Base-by-base conservation (phyloP, 2,888 invertebrate species). In the Parnassius mnemosyne region DNA sequence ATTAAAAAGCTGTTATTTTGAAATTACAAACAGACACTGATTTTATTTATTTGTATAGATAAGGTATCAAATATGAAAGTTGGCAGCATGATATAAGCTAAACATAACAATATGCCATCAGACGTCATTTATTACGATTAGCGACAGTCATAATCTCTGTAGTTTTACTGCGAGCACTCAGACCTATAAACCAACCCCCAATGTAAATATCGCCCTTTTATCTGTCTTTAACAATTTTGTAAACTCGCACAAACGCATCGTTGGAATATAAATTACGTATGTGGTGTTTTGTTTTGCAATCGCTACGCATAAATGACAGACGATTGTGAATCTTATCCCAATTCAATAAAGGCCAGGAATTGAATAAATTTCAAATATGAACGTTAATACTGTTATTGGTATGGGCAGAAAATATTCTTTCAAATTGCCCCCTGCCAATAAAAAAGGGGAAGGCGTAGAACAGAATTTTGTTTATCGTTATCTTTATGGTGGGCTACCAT, bases 201-300 rank as follows among this genome's bases (percentile, higher is more conserved):
- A 83, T 85, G 85, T 87, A 88, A 89, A 89, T 87, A 89, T 85
- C 85, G 82, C 81, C 80, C 86, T 85, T 88, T 89, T 87, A 89
- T 89, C 89, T 88, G 84, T 89, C 89, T 87, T 89, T 88, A 89
- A 90, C 89, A 89, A 90, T 89, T 90, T 88, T 84, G 87, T 89
- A 87, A 88, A 87, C 86, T 87, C 88, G 80, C 83, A 87, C 85
- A 85, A 87, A 88, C 82, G 84, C 87, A 83, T 89, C 86, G 83
- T 81, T 81, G 82, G 87, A 83, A 88, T 87, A 90, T 89, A 89
- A 89, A 89, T 89, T 85, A 88, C 84, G 69, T 73, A 68, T 69
- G 77, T 84, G 71, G 82, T 66, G 46, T 70, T 70, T 60, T 52
- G 57, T 71, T 69, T 76, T 62, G 69, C 66, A 67, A 12, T 65